A percentile compares a stretch with the other conserved stretches of the same genome.
phyloP scores from a whole-genome alignment of 1,140 invertebrate genomes.

The Drosophila azteca region DNA sequence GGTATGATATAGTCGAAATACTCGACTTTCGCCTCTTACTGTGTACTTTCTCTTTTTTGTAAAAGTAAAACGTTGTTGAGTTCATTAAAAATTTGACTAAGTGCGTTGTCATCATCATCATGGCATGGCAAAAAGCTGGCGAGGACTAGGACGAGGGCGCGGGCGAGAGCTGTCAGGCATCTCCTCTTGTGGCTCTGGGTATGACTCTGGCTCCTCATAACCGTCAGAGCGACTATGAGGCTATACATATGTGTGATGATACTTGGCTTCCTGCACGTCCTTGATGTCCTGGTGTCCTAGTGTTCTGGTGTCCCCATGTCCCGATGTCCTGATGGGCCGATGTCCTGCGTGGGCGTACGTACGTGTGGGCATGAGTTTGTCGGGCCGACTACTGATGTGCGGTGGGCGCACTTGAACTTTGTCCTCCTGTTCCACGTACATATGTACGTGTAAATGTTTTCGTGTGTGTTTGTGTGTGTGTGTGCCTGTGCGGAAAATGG shows the following conservation, averaged over 20 bases:
- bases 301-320: not conserved
- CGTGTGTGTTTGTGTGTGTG: slow-evolving; percentile 21
- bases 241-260: slow-evolving; percentile 11
- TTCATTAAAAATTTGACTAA: slow-evolving; percentile 80
- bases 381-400: slow-evolving; percentile 15
- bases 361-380: slow-evolving; percentile 14
- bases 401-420: slow-evolving; percentile 50
- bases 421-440: not conserved
- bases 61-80: slow-evolving; percentile 79
- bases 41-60: slow-evolving; percentile 32
- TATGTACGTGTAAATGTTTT: not conserved
- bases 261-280: slow-evolving; percentile 42
- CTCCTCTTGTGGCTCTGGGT: slow-evolving; percentile 30
- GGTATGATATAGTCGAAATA: slow-evolving; percentile 1
- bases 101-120: slow-evolving; percentile 71
- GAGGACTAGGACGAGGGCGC: no score
- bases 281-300: slow-evolving; percentile 14
- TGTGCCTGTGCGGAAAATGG: slow-evolving; percentile 4
- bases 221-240: slow-evolving; percentile 13
- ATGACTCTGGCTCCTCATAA: slow-evolving; percentile 35
- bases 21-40: not conserved
- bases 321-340: not conserved
- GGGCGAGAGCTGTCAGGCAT: not conserved
- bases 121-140: slow-evolving; percentile 15
- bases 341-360: slow-evolving; percentile 7